These are phyloP conservation scores for Melanchra persicariae DNA, from an alignment of 2,888 invertebrate species.

Conservation along the genomic window DNA sequence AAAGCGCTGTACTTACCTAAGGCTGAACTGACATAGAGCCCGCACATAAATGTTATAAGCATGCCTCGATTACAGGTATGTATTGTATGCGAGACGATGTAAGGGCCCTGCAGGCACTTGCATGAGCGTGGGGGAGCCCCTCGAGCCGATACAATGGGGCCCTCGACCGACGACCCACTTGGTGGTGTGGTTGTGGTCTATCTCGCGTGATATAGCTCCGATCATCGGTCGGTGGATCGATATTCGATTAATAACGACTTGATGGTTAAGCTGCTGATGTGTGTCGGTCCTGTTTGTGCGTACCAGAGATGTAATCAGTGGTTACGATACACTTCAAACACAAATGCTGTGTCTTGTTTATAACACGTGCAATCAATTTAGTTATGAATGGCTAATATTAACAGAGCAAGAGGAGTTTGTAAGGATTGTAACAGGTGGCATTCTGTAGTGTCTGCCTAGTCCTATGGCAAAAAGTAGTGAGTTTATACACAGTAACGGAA, in stretches of 20 bases:
- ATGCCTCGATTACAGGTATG: conserved; percentile 46
- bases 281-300: conserved; percentile 25
- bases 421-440: neutral
- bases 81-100: conserved; percentile 30
- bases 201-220: conserved; percentile 55
- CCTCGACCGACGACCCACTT: conserved; percentile 57
- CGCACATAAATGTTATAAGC: conserved; percentile 35
- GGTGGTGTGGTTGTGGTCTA: conserved; percentile 54
- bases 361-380: neutral
- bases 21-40: neutral
- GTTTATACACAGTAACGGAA: too few relatives aligned
- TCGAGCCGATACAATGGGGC: conserved; percentile 60
- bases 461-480: too few relatives aligned
- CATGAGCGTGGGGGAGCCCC: conserved; percentile 42
- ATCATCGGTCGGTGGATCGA: conserved; percentile 52
- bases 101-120: conserved; percentile 56
- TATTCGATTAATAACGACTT: conserved; percentile 57
- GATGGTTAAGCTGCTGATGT: conserved; percentile 38
- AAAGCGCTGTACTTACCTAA: neutral
- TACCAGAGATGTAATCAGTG: conserved; percentile 18
- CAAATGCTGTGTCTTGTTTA: neutral
- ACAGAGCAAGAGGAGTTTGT: neutral
- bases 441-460: neutral
- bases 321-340: conserved; percentile 11
- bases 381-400: neutral